Base-by-base conservation (phyloP, 2,888 invertebrate species). In the Drosophila rellima region DNA sequence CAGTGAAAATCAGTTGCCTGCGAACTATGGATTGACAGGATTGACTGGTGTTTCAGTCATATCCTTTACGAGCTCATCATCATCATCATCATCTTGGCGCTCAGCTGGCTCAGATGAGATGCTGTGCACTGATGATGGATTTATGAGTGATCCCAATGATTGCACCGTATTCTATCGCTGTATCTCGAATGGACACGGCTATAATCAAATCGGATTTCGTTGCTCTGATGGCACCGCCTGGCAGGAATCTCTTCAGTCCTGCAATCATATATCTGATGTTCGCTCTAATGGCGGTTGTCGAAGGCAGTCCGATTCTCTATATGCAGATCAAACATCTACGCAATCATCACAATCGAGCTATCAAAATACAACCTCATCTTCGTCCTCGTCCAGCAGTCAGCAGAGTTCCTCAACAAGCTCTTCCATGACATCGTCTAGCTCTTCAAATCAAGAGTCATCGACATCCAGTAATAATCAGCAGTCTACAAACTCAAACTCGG, bases 151-250 rank as follows among this genome's bases (percentile, higher is more conserved):
- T 91, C 93, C 94, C 39, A 92, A 93, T 45, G 94, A 96, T 86
- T 97, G 96, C 88, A 94, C 93, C 67, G 96, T 95, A 90, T 97
- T 96, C 92, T 96, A 96, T 90, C 94, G 96, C 76, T 97, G 97
- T 91, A 96, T 96, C 20, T 93, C 93, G 64, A 94, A 94, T 86
- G 95, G 94, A 0, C 92, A 93, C 29, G 94, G 94, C 67, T 95
- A 93, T 80, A 94, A 92, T 48, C 95, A 94, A 91, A 95, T 95
- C 89, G 95, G 96, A 70, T 97, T 96, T 90, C 93, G 93, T 13
- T 97, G 97, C 91, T 95, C 95, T 3, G 94, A 95, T 59, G 96
- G 96, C 52, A 97, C 96, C 5, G 95, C 95, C 33, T 97, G 96
- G 96, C 96, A 96, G 92, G 94, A 94, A 63, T 92, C 93, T 55